Evolutionary conservation across 2,797 vertebrate genomes (phyloP).

Genomic region (Sciurus vulgaris): DNA sequence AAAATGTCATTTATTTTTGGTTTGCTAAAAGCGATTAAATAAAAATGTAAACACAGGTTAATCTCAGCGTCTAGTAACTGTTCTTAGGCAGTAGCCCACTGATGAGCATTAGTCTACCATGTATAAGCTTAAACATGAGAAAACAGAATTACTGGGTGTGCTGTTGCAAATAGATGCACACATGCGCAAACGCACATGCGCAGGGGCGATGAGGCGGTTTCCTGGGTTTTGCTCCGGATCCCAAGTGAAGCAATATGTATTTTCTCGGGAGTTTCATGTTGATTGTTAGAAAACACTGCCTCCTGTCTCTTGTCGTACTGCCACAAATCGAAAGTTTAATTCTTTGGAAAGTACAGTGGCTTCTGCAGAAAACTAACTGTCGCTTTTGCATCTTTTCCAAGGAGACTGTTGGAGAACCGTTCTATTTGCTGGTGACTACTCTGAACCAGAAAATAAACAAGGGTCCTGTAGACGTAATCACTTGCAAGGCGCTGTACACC

Average conservation of each 20-base stretch:
- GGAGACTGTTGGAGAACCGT: slow-evolving; percentile 96
- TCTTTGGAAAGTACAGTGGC: slow-evolving; percentile 5
- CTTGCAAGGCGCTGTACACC: slow-evolving; percentile 96
- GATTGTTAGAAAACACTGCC: slow-evolving; percentile 50
- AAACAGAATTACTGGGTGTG: neutral
- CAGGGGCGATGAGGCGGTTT: neutral
- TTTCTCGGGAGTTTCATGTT: slow-evolving; percentile 43
- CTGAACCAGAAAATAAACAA: slow-evolving; percentile 95
- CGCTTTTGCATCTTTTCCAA: slow-evolving; percentile 81
- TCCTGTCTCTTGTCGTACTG: neutral
- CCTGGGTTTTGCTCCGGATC: neutral
- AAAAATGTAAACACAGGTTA: slow-evolving; percentile 23
- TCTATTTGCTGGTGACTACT: slow-evolving; percentile 95
- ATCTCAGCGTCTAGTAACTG: neutral
- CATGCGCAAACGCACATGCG: rapidly evolving
- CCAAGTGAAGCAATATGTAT: neutral
- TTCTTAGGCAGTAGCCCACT: neutral
- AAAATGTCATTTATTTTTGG: slow-evolving; percentile 30
- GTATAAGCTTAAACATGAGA: neutral
- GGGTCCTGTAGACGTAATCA: slow-evolving; percentile 96
- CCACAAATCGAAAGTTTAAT: slow-evolving; percentile 16
- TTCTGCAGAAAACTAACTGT: slow-evolving; percentile 51
- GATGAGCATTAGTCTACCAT: neutral
- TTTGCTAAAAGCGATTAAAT: neutral
- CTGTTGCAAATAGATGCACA: rapidly evolving